Evolutionary conservation across 2,888 invertebrate species (phyloP).

Genomic region (Periphyllus acericola): DNA sequence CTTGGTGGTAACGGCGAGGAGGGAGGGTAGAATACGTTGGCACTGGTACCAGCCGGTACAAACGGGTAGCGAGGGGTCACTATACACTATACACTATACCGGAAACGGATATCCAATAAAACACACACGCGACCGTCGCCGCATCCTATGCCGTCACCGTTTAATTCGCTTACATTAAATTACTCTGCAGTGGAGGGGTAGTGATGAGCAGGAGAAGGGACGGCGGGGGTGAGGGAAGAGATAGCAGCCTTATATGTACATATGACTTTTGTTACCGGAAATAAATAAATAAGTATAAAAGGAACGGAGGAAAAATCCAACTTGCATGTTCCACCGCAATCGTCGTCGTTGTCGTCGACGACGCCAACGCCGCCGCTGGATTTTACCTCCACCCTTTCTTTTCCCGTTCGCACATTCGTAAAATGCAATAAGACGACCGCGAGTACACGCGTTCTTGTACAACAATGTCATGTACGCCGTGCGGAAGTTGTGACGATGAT

Average conservation of each 20-base stretch:
- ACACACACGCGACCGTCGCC: conserved; percentile 59
- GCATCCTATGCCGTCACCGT: conserved; percentile 45
- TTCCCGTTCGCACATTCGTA: neutral
- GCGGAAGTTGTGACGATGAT: neutral
- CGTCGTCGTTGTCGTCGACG: neutral
- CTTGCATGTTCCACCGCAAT: neutral
- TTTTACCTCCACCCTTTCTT: neutral
- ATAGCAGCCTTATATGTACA: neutral
- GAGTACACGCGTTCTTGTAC: neutral
- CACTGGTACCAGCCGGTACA: conserved; percentile 59
- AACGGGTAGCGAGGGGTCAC: conserved; percentile 48
- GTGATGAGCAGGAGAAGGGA: neutral
- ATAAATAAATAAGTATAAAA: neutral
- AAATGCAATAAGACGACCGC: neutral
- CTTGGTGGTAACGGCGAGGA: neutral
- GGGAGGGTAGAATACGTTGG: neutral
- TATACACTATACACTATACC: conserved; percentile 4
- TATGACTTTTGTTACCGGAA: neutral
- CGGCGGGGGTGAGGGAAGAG: neutral
- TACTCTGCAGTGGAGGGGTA: neutral
- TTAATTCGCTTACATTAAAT: conserved; percentile 57
- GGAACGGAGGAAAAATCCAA: neutral
- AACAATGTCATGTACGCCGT: neutral
- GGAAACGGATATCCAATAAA: conserved; percentile 62
- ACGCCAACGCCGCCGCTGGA: too few relatives aligned